phyloP scores from a whole-genome alignment of 2,113 vertebrate genomes.

The Lycaon pictus region DNA sequence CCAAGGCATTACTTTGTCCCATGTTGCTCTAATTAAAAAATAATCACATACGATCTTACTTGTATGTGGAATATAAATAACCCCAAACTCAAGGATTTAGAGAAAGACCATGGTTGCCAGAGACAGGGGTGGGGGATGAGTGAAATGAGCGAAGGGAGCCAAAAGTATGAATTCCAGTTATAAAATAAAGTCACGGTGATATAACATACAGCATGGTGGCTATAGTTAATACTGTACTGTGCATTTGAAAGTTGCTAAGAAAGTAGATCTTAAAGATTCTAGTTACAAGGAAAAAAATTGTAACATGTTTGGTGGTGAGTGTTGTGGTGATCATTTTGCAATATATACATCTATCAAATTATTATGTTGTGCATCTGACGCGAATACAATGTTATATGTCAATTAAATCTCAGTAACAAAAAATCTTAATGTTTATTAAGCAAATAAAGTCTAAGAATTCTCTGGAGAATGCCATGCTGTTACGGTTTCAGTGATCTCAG shows the following conservation, averaged over 20 bases:
- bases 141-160: not conserved
- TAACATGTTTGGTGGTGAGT: not conserved
- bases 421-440: not conserved
- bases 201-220: not conserved
- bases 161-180: not conserved
- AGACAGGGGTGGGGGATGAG: no score
- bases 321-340: not conserved
- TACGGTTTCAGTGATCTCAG: not conserved
- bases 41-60: not conserved
- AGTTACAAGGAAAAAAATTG: not conserved
- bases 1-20: not conserved
- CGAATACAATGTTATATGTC: not conserved
- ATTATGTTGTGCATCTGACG: not conserved
- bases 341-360: not conserved
- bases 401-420: not conserved
- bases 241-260: slow-evolving; percentile 6
- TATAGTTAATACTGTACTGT: not conserved
- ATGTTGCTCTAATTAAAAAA: not conserved
- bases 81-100: not conserved
- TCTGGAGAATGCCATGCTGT: not conserved
- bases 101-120: not conserved
- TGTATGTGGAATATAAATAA: not conserved
- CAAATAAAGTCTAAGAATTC: slow-evolving; percentile 35
- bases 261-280: not conserved
- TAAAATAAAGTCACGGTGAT: not conserved